A percentile compares a stretch with the other conserved stretches of the same genome.
Evolutionary conservation across 2,113 vertebrate species (phyloP).

Genomic region (Oxygymnocypris stewartii): DNA sequence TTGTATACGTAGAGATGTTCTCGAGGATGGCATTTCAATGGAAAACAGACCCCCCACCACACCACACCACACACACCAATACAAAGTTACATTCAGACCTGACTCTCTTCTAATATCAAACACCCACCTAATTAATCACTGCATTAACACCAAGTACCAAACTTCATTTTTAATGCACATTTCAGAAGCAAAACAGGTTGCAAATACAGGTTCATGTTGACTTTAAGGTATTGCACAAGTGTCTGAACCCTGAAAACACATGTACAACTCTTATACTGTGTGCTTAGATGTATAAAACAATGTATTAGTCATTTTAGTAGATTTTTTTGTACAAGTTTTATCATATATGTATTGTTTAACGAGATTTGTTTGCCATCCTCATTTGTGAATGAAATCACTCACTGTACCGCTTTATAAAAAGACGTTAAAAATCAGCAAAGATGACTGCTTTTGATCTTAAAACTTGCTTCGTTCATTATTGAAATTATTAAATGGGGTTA

Average conservation of each 20-base stretch:
- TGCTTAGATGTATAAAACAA: background rate
- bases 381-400: background rate
- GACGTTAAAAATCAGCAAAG: background rate
- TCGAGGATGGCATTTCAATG: background rate
- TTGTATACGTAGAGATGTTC: background rate
- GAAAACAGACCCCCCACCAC: background rate
- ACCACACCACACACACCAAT: background rate
- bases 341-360: background rate
- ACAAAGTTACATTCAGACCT: background rate
- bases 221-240: background rate
- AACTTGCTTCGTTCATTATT: background rate
- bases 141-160: background rate
- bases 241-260: background rate
- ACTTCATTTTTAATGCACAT: background rate
- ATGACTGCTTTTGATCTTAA: background rate
- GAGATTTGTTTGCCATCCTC: background rate
- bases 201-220: background rate
- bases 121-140: background rate
- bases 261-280: background rate
- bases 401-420: conserved; percentile 1
- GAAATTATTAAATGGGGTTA: background rate
- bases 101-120: background rate
- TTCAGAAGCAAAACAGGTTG: background rate
- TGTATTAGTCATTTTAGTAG: background rate
- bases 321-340: background rate